A percentile compares a stretch with the other conserved stretches of the same genome.
These are phyloP conservation scores for Synanthedon myopaeformis DNA, from an alignment of 2,888 invertebrate species.

Conservation along the genomic window DNA sequence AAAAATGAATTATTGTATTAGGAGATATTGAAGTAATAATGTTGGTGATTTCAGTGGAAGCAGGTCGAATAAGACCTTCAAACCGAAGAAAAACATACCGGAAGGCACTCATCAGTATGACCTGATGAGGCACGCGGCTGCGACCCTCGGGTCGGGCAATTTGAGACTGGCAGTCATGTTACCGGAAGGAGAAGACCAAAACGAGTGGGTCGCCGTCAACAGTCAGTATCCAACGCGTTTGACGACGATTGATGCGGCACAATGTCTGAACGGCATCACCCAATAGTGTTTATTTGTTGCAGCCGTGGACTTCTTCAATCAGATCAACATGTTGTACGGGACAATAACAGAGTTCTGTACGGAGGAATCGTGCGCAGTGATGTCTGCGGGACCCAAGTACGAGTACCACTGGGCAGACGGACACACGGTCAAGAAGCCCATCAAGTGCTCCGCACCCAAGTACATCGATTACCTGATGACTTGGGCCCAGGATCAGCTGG, in stretches of 20 bases:
- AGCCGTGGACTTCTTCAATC: conserved; percentile 99
- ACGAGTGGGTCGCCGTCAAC: conserved; percentile 99
- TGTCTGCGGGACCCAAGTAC: conserved; percentile 99
- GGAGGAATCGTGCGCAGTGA: conserved; percentile 95
- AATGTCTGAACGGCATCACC: conserved; percentile 3
- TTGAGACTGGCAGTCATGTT: conserved; percentile 94
- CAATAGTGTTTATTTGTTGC: conserved; percentile 25
- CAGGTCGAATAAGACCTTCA: conserved; percentile 96
- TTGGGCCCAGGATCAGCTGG: conserved; percentile 99
- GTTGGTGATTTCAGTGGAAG: conserved; percentile 73
- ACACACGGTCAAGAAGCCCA: conserved; percentile 96
- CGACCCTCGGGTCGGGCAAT: conserved; percentile 97
- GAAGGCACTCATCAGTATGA: conserved; percentile 99
- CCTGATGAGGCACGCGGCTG: conserved; percentile 98
- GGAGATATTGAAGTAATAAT: background rate
- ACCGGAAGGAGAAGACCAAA: conserved; percentile 98
- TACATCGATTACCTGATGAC: conserved; percentile 99
- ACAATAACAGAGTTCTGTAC: conserved; percentile 99
- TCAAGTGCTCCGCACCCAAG: conserved; percentile 98
- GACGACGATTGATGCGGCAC: background rate
- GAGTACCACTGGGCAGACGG: conserved; percentile 99
- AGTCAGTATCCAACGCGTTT: conserved; percentile 81
- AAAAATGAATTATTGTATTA: background rate
- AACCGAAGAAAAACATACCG: conserved; percentile 98
- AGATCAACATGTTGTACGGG: conserved; percentile 99